Evolutionary conservation across 2,113 vertebrate species (phyloP).

Genomic region (Tachysurus vachellii): DNA sequence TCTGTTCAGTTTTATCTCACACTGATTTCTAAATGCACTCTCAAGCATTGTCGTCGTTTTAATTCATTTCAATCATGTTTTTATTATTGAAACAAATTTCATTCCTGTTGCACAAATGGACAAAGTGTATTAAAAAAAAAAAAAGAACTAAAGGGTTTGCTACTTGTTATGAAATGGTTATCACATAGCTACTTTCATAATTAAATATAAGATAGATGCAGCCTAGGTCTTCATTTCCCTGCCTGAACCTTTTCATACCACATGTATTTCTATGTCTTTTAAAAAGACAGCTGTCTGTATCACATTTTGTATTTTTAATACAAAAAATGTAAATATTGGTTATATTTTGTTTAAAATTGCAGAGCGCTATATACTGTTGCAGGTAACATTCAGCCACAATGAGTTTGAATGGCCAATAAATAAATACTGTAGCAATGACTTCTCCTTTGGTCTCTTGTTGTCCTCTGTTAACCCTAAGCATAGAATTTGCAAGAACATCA

Average conservation of each 20-base stretch:
- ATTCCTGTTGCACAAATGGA: conserved; percentile 46
- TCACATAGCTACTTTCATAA: conserved; percentile 24
- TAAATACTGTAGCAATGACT: conserved; percentile 49
- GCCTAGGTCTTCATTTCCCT: not conserved
- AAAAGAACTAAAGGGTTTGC: not conserved
- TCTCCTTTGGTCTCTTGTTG: not conserved
- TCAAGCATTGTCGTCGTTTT: conserved; percentile 6
- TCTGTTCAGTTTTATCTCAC: conserved; percentile 7
- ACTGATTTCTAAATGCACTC: conserved; percentile 14
- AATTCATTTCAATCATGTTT: conserved; percentile 28
- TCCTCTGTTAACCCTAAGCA: not conserved
- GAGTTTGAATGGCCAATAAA: conserved; percentile 46
- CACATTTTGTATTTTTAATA: conserved; percentile 58
- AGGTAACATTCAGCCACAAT: conserved; percentile 30
- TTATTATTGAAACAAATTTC: conserved; percentile 7
- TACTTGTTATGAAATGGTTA: conserved; percentile 15
- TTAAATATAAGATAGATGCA: not conserved
- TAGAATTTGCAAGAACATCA: not conserved
- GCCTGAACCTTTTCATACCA: conserved; percentile 34
- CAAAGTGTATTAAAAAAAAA: not conserved
- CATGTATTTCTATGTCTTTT: conserved; percentile 56
- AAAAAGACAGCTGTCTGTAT: conserved; percentile 53
- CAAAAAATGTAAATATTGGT: conserved; percentile 53
- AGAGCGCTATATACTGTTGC: conserved; percentile 46
- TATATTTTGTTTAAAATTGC: conserved; percentile 53